Conservation (phyloP, 2,113 vertebrate genomes). For the Ginglymostoma cirratum region DNA sequence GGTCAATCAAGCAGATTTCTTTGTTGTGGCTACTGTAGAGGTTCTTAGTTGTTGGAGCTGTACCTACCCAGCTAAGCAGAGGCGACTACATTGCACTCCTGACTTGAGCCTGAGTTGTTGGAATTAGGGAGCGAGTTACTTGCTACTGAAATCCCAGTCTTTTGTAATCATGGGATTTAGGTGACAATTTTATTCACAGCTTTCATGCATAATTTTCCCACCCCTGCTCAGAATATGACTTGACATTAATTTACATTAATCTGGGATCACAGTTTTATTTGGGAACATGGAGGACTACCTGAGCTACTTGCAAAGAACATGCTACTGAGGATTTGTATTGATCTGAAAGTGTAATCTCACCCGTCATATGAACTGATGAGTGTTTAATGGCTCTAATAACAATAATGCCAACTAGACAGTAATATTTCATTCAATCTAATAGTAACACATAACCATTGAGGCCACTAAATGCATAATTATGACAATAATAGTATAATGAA, state of each 20-base stretch:
- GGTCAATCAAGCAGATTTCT: too few relatives aligned
- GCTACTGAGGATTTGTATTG: background rate
- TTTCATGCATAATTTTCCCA: background rate
- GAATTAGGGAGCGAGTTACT: too few relatives aligned
- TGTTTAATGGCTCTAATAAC: background rate
- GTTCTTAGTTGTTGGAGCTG: too few relatives aligned
- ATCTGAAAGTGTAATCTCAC: background rate
- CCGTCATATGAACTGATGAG: background rate
- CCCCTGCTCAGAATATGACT: too few relatives aligned
- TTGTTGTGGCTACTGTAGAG: too few relatives aligned
- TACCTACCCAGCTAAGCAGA: too few relatives aligned
- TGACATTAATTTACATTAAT: background rate
- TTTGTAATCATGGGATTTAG: too few relatives aligned
- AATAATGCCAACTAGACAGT: background rate
- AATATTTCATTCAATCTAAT: background rate
- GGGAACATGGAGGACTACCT: background rate
- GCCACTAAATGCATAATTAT: slow-evolving; percentile 8
- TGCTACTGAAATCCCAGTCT: too few relatives aligned
- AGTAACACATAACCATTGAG: background rate
- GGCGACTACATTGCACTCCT: too few relatives aligned
- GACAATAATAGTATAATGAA: background rate
- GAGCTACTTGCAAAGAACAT: background rate
- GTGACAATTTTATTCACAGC: background rate
- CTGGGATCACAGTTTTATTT: background rate
- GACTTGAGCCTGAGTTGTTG: too few relatives aligned